Conservation (phyloP, 2,113 vertebrate genomes). For the Hypocryptadius cinnamomeus region DNA sequence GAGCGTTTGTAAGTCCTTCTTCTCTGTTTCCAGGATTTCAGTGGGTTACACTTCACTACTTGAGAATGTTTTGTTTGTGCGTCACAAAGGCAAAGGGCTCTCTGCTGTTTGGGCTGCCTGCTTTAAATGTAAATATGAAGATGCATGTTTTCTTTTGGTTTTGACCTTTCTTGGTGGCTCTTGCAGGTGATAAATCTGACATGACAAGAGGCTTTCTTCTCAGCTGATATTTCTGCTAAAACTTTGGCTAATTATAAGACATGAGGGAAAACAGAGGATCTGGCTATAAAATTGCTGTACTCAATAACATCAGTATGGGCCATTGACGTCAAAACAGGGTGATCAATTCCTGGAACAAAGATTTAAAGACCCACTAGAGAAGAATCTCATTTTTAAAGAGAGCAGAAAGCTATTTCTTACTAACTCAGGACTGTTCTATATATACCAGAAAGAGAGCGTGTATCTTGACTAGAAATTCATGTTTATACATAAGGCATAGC, state of each 20-base stretch:
- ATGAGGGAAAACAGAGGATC: background rate
- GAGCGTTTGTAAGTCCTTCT: no score
- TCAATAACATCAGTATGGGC: conserved; percentile 15
- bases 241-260: conserved; percentile 24
- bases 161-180: conserved; percentile 21
- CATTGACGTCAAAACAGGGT: conserved; percentile 8
- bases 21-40: no score
- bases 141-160: conserved; percentile 17
- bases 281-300: conserved; percentile 1
- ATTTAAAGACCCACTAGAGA: conserved; percentile 34
- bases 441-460: background rate
- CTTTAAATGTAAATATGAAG: conserved; percentile 46
- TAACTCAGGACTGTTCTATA: background rate
- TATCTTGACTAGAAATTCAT: conserved; percentile 1
- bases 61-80: background rate
- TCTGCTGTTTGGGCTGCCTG: background rate
- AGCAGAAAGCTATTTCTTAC: background rate
- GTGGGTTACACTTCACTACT: background rate
- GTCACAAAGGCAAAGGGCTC: conserved; percentile 2
- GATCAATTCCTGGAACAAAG: conserved; percentile 24
- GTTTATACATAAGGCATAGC: background rate
- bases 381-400: conserved; percentile 15
- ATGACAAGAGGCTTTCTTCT: background rate
- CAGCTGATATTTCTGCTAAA: conserved; percentile 13
- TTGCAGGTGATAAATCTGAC: background rate